Percentiles rank a stretch among this genome's conserved stretches.
phyloP scores from a whole-genome alignment of 2,888 invertebrate genomes.

The Cylindroiulus punctatus region DNA sequence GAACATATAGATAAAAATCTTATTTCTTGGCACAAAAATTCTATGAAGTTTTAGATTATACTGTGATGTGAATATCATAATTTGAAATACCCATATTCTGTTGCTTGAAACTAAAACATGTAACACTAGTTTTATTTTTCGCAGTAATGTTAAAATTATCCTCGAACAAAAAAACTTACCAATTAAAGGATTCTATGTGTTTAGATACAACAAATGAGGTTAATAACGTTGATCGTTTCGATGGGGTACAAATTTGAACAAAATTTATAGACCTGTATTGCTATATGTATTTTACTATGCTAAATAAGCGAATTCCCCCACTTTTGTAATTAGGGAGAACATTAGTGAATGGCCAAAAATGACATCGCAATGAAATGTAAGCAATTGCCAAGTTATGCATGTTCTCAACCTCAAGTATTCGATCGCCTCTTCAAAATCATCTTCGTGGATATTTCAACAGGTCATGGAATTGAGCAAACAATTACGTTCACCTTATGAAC shows the following conservation, averaged over 20 bases:
- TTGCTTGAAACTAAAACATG: neutral
- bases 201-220: constrained; percentile 29
- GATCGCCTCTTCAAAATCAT: neutral
- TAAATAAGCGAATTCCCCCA: neutral
- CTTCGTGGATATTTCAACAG: constrained; percentile 14
- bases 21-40: neutral
- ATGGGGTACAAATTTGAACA: neutral
- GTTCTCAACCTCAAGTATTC: neutral
- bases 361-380: neutral
- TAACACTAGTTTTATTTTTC: constrained; percentile 10
- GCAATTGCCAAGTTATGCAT: neutral
- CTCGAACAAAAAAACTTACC: constrained; percentile 48
- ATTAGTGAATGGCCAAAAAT: neutral
- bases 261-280: neutral
- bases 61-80: neutral
- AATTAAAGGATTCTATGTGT: constrained; percentile 28
- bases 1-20: neutral
- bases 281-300: neutral
- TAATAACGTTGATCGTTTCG: neutral
- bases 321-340: neutral
- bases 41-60: neutral
- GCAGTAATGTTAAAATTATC: constrained; percentile 46
- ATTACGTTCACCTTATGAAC: constrained; percentile 38
- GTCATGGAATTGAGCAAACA: constrained; percentile 53
- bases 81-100: neutral